phyloP scores from a whole-genome alignment of 2,797 vertebrate genomes.

The Artibeus lituratus region DNA sequence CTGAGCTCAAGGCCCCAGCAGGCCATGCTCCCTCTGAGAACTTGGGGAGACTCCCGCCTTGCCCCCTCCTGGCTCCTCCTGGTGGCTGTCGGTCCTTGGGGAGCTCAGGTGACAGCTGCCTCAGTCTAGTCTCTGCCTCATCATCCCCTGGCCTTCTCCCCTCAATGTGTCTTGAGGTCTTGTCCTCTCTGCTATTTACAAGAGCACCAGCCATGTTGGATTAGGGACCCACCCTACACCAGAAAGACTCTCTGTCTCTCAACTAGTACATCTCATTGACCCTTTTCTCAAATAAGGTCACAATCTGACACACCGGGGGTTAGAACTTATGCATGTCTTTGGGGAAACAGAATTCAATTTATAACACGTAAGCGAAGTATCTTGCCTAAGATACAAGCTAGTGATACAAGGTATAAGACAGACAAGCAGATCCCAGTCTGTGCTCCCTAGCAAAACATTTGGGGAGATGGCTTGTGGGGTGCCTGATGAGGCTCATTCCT shows the following conservation, averaged over 20 bases:
- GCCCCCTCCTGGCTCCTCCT: background rate
- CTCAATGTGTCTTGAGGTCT: no score
- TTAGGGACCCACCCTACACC: background rate
- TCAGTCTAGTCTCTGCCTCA: background rate
- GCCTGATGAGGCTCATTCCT: background rate
- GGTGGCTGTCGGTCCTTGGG: accelerated
- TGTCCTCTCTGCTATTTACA: background rate
- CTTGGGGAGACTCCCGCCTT: background rate
- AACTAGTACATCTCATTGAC: background rate
- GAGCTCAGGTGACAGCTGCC: accelerated
- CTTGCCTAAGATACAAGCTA: background rate
- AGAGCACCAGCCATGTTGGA: background rate
- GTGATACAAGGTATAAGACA: background rate
- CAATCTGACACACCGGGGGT: background rate
- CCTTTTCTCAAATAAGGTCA: background rate
- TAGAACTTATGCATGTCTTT: background rate
- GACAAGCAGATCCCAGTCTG: background rate
- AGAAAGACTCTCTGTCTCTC: background rate
- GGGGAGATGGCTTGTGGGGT: background rate
- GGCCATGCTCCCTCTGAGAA: accelerated
- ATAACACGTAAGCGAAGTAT: background rate
- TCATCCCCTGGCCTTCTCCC: accelerated
- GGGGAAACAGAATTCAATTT: background rate
- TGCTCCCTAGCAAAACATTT: background rate
- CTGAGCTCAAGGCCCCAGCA: background rate